Evolutionary conservation across 2,113 vertebrate genomes (phyloP).

Genomic region (Tachuris rubrigastra): DNA sequence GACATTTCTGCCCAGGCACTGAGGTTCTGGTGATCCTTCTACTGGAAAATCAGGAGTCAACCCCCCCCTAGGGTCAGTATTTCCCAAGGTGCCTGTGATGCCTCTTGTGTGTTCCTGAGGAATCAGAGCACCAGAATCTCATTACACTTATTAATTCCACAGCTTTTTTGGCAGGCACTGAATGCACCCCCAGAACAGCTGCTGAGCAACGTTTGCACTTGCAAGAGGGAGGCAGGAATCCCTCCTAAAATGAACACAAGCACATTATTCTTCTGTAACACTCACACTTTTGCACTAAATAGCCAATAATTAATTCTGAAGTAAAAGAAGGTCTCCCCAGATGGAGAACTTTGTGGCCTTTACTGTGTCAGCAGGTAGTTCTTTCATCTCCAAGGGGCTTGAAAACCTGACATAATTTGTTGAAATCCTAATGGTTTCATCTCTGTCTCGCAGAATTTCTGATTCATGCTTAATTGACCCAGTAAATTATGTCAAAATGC

Average conservation of each 20-base stretch:
- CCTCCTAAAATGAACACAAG: neutral
- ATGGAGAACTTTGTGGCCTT: neutral
- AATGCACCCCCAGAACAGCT: neutral
- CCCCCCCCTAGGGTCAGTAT: neutral
- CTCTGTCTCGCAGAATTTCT: neutral
- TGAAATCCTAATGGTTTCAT: conserved; percentile 30
- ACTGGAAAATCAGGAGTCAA: neutral
- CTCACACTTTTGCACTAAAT: neutral
- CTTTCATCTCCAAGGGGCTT: neutral
- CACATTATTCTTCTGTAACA: rapidly evolving
- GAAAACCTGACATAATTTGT: neutral
- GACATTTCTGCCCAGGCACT: neutral
- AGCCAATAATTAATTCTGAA: neutral
- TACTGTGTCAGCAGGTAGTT: neutral
- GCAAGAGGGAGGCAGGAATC: neutral
- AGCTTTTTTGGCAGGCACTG: neutral
- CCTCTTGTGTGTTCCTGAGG: neutral
- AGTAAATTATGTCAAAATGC: conserved; percentile 43
- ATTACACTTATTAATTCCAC: neutral
- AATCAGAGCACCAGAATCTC: neutral
- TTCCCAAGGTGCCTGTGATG: neutral
- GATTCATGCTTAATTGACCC: conserved; percentile 50
- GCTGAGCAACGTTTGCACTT: neutral
- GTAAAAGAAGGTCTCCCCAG: neutral
- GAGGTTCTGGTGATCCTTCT: neutral